phyloP scores from a whole-genome alignment of 2,113 vertebrate species.

The Oenanthe melanoleuca region DNA sequence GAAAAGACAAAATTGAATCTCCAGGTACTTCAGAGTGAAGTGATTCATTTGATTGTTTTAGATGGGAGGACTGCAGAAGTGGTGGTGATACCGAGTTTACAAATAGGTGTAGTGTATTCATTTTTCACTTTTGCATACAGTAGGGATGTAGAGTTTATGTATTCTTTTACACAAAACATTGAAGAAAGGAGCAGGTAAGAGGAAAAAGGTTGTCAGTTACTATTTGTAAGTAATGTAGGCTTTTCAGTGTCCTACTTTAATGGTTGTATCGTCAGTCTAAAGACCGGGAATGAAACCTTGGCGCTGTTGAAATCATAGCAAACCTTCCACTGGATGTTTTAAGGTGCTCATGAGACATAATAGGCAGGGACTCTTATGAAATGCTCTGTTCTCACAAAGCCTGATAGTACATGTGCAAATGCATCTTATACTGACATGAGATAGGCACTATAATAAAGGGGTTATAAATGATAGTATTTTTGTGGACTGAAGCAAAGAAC shows the following conservation, averaged over 20 bases:
- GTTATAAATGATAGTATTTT: not conserved
- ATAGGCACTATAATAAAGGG: not conserved
- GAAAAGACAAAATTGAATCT: not conserved
- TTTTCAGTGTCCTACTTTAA: not conserved
- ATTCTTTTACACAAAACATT: not conserved
- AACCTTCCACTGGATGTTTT: not conserved
- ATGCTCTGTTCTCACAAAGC: not conserved
- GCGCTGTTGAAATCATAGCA: not conserved
- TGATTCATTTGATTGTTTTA: not conserved
- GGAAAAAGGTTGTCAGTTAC: not conserved
- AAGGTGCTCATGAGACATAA: not conserved
- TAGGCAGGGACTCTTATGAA: not conserved
- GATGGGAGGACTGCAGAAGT: not conserved
- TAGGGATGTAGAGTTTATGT: not conserved
- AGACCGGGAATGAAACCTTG: not conserved
- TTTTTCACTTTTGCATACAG: not conserved
- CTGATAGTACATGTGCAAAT: not conserved
- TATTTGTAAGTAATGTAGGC: not conserved
- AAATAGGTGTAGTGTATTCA: not conserved
- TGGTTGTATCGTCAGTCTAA: not conserved
- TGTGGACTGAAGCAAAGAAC: slow-evolving; percentile 10
- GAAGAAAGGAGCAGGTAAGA: not conserved
- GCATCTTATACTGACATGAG: not conserved
- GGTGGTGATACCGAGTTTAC: not conserved
- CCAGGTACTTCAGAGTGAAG: not conserved